Evolutionary conservation across 2,113 vertebrate species (phyloP), one percentile per base, ranked within the genome.

Genomic region (Promerops cafer): DNA sequence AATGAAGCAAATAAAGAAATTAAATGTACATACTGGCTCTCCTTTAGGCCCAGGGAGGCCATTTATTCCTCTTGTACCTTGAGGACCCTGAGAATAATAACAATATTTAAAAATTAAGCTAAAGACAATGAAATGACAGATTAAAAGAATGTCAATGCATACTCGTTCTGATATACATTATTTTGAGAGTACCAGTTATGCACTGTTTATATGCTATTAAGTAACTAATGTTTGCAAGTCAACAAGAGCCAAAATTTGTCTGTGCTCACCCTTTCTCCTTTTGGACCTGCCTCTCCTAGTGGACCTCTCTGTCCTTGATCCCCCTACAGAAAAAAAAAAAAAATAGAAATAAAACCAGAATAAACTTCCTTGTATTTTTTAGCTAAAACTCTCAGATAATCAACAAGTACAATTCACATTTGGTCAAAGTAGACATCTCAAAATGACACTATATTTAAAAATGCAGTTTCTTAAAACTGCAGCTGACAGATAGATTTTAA

Each of bases 11-110:
- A 83, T 50, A 20, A 71, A 80, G 26, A 57, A 77, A 74, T 31
- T 1, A 69, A 56, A 84, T 93, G 81, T 91, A 99, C 99, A 93
- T 98, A 99, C 99, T 89, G 97, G 64, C 24, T 99, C 99, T 98
- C 99, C 99, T 97, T 99, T 99, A 28, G 99, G 97, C 31, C 99
- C 99, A 77, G 99, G 99, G 68, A 99, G 93, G 50, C 99, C 99
- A 77, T 98, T 98, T 96, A 99, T 99, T 95, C 99, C 99, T 98
- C 99, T 99, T 86, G 94, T 28, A 69, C 99, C 99, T 97, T 97
- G 98, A 95, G 89, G 37, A 14, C 99, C 99, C 99, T 99, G 92
- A 70, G 72, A 95, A 59, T 19, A 75, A 82, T 9, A 61, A 83
- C 9, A 89, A 22, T 79, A 83, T 63, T 47, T 3, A 6, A 47